phyloP scores from a whole-genome alignment of 2,113 vertebrate genomes.

The Etheostoma spectabile region DNA sequence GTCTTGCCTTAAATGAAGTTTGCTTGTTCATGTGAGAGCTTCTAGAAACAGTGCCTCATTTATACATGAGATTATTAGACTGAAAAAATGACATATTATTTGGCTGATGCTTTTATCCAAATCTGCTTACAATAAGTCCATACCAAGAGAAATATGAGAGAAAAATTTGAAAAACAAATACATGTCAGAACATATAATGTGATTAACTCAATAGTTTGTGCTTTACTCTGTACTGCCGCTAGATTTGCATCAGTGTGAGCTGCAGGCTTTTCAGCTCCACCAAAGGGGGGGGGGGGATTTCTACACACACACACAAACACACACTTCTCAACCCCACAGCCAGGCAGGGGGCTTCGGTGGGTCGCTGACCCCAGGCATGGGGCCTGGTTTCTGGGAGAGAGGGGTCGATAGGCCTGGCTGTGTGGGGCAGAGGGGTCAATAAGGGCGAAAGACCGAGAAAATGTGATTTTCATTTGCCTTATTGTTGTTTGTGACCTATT shows the following conservation, averaged over 20 bases:
- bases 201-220: background rate
- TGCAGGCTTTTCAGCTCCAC: constrained; percentile 1
- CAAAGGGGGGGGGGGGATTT: background rate
- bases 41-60: background rate
- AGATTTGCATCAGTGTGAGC: background rate
- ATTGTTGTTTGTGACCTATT: background rate
- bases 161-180: background rate
- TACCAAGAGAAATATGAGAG: background rate
- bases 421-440: constrained; percentile 41
- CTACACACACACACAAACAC: constrained; percentile 21
- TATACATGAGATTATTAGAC: background rate
- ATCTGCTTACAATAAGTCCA: background rate
- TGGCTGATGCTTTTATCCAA: background rate
- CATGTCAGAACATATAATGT: background rate
- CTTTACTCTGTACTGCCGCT: background rate
- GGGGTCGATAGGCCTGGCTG: constrained; percentile 59
- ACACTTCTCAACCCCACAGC: constrained; percentile 29
- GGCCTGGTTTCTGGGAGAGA: constrained; percentile 56
- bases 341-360: constrained; percentile 54
- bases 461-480: background rate
- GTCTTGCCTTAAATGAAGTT: background rate
- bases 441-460: constrained; percentile 5
- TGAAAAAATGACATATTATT: background rate
- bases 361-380: constrained; percentile 57
- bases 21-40: background rate